Percentiles rank a stretch among this genome's conserved stretches.
phyloP scores from a whole-genome alignment of 2,113 vertebrate genomes.

The Chaetura pelagica region DNA sequence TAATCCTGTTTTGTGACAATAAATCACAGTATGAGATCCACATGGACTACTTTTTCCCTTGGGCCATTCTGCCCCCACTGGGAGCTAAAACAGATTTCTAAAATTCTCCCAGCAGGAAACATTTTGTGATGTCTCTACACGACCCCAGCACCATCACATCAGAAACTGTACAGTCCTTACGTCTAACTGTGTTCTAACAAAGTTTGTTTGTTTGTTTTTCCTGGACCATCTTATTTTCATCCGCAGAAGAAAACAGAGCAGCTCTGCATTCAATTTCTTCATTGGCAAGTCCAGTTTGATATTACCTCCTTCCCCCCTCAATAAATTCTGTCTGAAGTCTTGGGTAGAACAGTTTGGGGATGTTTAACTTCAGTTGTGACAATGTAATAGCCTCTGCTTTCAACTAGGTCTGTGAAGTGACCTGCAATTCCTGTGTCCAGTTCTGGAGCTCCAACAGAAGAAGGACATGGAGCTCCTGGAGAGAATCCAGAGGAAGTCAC shows the following conservation, averaged over 20 bases:
- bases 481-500: too few relatives aligned
- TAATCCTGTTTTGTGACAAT: background rate
- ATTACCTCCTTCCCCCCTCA: background rate
- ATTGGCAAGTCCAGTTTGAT: background rate
- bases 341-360: background rate
- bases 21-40: background rate
- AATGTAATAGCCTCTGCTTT: background rate
- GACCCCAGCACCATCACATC: background rate
- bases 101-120: background rate
- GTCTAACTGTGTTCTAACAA: background rate
- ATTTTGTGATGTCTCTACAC: background rate
- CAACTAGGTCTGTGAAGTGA: background rate
- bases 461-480: too few relatives aligned
- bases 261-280: background rate
- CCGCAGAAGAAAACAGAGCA: background rate
- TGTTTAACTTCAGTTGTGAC: background rate
- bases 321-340: background rate
- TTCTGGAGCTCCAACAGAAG: too few relatives aligned
- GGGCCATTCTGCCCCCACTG: background rate
- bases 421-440: background rate
- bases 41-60: background rate
- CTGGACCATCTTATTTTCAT: background rate
- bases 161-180: background rate
- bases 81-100: slow-evolving; percentile 8
- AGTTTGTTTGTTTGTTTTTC: background rate